These are phyloP conservation scores for Macropodus opercularis DNA, from an alignment of 2,797 vertebrate genomes.

Conservation along the genomic window DNA sequence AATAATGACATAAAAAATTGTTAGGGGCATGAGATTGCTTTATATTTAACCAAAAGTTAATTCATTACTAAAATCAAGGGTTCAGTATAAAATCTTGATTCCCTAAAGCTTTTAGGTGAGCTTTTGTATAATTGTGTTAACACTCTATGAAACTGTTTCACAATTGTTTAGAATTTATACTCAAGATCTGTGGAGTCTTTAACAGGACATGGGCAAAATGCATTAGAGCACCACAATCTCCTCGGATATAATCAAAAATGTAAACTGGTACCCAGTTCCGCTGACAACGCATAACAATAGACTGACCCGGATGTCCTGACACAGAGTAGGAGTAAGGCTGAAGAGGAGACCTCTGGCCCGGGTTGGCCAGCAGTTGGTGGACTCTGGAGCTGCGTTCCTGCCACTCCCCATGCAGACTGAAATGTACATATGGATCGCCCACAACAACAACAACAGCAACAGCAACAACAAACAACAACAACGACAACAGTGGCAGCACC, in stretches of 20 bases:
- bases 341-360: neutral
- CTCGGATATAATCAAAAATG: no score
- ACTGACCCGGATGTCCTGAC: neutral
- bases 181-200: neutral
- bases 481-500: constrained; percentile 43
- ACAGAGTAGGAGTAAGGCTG: neutral
- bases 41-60: no score
- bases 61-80: neutral
- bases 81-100: neutral
- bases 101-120: neutral
- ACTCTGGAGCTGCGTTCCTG: constrained; percentile 59
- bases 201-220: neutral
- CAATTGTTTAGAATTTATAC: no score
- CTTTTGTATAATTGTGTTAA: neutral
- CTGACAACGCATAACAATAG: neutral
- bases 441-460: constrained; percentile 35
- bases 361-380: constrained; percentile 8
- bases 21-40: no score
- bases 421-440: constrained; percentile 65
- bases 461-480: constrained; percentile 50
- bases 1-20: no score
- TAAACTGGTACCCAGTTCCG: neutral
- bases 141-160: neutral
- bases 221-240: neutral
- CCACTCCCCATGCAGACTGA: constrained; percentile 57